Evolutionary conservation across 53 echinoderm and acorn worm species (phyloP).

Genomic region (Paracentrotus lividus): DNA sequence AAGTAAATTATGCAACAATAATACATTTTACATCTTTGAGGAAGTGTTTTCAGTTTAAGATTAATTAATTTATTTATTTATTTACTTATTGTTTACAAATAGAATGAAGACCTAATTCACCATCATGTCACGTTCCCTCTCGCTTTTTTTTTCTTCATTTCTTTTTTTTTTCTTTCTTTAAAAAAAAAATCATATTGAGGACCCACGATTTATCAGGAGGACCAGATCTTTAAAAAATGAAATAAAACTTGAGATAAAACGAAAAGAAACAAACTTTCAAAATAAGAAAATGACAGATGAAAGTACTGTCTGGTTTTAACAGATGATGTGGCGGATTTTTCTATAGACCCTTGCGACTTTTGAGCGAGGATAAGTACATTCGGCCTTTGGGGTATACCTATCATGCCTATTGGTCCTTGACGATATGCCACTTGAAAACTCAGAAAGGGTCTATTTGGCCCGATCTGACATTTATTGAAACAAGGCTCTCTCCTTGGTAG

Average conservation of each 20-base stretch:
- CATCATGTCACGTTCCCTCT: no score
- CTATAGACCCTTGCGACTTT: not conserved
- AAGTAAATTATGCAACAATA: no score
- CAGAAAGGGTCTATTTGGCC: not conserved
- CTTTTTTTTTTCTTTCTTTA: no score
- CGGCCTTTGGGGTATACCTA: not conserved
- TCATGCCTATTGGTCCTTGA: not conserved
- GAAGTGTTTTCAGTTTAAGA: no score
- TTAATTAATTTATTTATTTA: no score
- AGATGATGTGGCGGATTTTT: not conserved
- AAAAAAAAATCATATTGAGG: no score
- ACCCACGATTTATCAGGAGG: no score
- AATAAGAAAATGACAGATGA: not conserved
- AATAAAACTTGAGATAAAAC: not conserved
- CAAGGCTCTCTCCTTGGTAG: slow-evolving; percentile 9
- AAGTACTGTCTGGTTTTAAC: not conserved
- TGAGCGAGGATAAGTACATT: not conserved
- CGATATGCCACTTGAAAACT: not conserved
- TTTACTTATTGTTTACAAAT: no score
- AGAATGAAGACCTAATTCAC: no score
- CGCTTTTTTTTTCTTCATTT: no score
- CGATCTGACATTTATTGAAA: slow-evolving; percentile 26
- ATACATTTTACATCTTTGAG: no score
- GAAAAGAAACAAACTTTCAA: not conserved
- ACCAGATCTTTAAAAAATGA: no score